Evolutionary conservation across 2,797 vertebrate genomes (phyloP), one percentile per base, ranked within the genome.

Genomic region (Coregonus suidteri): DNA sequence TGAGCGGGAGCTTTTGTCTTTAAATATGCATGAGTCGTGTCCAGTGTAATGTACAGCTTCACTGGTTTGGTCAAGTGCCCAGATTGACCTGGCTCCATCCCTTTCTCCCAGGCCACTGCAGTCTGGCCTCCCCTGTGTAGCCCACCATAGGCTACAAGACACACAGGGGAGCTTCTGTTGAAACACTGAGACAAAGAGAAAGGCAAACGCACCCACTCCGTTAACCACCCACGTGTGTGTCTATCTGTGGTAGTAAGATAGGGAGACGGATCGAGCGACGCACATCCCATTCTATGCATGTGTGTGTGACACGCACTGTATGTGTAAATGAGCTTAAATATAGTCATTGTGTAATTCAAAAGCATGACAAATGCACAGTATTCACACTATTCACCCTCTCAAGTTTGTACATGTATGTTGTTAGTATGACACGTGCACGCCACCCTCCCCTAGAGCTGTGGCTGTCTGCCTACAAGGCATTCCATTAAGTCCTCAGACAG

Each of bases 11-110:
- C 85, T 89, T 89, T 89, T 86, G 88, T 84, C 88, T 92, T 2
- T 93, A 90, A 91, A 92, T 93, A 93, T 93, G 86, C 84, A 93
- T 93, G 87, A 90, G 85, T 80, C 82, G 83, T 4, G 76, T 88
- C 83, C 86, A 81, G 83, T 47, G 70, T 81, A 86, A 84, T 72
- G 70, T 83, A 84, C 86, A 87, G 83, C 85, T 84, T 81, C 72
- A 71, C 80, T 79, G 82, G 82, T 84, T 87, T 85, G 84, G 80
- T 76, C 82, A 86, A 88, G 83, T 41, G 82, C 83, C 87, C 81
- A 79, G 86, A 89, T 91, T 92, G 91, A 92, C 90, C 92, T 85
- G 82, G 86, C 91, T 92, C 88, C 77, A 77, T 73, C 64, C 64
- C 64, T 15, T 14, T 14, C 64, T 34, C 62, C 31, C 62, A 15